These are phyloP conservation scores for Lamellibrachia satsuma DNA, from an alignment of 2,888 invertebrate genomes.

Conservation along the genomic window DNA sequence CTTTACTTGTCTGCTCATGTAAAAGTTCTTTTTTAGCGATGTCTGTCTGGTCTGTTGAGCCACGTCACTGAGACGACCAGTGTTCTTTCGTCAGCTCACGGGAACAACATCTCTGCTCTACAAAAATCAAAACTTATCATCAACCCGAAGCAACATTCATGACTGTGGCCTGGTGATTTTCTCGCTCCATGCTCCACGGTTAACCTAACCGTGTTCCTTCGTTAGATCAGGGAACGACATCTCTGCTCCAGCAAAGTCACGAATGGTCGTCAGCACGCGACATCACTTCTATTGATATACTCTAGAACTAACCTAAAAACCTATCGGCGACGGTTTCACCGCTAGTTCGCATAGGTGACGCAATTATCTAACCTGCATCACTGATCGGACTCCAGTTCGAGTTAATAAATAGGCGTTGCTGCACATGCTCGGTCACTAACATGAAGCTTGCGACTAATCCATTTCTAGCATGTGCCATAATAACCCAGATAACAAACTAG, in stretches of 20 bases:
- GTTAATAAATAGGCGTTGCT: no score
- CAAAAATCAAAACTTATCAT: no score
- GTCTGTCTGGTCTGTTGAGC: background rate
- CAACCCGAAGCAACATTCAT: no score
- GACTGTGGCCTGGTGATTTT: no score
- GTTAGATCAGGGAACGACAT: background rate
- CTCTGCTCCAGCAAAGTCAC: background rate
- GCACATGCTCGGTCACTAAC: no score
- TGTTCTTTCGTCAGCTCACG: background rate
- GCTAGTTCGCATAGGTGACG: no score
- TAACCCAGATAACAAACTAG: background rate
- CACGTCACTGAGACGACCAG: background rate
- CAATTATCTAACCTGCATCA: no score
- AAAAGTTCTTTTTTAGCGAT: background rate
- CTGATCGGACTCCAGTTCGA: no score
- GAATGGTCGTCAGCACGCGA: background rate
- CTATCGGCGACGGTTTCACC: background rate
- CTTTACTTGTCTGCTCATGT: background rate
- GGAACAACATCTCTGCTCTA: background rate
- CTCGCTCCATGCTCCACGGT: no score
- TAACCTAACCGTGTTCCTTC: no score
- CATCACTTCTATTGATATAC: background rate
- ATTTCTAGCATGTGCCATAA: background rate
- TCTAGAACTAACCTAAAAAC: background rate
- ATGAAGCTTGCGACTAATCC: background rate